These are phyloP conservation scores for Cantharis lateralis DNA, from an alignment of 2,888 invertebrate genomes.

Conservation along the genomic window DNA sequence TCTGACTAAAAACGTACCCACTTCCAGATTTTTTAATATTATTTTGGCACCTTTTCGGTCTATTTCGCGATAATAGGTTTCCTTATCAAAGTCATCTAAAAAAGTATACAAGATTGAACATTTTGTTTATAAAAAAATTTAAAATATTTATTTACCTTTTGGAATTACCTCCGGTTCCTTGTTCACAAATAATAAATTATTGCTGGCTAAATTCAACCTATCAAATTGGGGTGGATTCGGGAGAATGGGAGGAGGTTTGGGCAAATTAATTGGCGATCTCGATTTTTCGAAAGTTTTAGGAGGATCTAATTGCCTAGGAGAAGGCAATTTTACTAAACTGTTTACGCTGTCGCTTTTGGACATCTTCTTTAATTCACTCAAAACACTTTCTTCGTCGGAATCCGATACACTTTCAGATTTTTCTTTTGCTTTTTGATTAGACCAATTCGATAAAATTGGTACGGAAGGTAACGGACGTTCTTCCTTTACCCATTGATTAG, in stretches of 20 bases:
- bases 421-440: background rate
- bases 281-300: too few relatives aligned
- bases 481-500: background rate
- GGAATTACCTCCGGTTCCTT: too few relatives aligned
- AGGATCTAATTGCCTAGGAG: too few relatives aligned
- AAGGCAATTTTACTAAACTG: background rate
- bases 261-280: conserved; percentile 10
- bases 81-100: conserved; percentile 24
- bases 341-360: background rate
- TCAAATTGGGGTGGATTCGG: background rate
- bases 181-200: too few relatives aligned
- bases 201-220: background rate
- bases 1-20: conserved; percentile 31
- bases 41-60: conserved; percentile 25
- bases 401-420: background rate
- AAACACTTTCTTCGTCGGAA: background rate
- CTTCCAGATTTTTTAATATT: conserved; percentile 19
- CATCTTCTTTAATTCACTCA: background rate
- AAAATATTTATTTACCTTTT: background rate
- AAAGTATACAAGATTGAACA: background rate
- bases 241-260: conserved; percentile 6
- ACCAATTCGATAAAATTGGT: background rate
- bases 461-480: background rate
- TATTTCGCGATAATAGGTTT: conserved; percentile 25
- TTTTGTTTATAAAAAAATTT: background rate